Conservation (phyloP, 2,113 vertebrate genomes). For the Lynx canadensis region DNA sequence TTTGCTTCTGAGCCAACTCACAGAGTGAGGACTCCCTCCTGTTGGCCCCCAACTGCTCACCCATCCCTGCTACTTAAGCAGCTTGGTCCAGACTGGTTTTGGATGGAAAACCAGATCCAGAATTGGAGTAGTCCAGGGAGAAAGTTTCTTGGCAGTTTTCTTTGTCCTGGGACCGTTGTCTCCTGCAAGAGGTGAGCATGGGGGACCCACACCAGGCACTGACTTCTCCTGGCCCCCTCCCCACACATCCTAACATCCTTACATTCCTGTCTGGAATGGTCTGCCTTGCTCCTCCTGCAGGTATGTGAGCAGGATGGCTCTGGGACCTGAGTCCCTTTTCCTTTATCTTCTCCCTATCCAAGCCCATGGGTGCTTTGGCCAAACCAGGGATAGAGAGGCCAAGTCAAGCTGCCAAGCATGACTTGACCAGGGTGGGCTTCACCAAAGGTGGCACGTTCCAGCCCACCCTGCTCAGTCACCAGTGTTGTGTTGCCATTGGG, state of each 20-base stretch:
- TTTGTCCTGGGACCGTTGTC: not conserved
- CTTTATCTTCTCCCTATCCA: not conserved
- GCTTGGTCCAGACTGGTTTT: not conserved
- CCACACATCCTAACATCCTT: not conserved
- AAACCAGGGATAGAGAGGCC: not conserved
- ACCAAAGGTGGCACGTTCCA: not conserved
- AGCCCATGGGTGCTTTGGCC: not conserved
- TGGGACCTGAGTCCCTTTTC: not conserved
- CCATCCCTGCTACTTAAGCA: not conserved
- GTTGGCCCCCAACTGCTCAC: not conserved
- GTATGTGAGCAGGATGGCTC: not conserved
- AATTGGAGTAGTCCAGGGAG: not conserved
- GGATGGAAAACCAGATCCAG: not conserved
- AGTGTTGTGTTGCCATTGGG: not conserved
- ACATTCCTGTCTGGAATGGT: not conserved
- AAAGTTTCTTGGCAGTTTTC: not conserved
- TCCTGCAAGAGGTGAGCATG: not conserved
- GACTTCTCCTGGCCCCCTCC: not conserved
- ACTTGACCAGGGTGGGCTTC: not conserved
- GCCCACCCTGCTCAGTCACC: not conserved
- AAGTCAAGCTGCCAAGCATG: not conserved
- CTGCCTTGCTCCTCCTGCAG: not conserved
- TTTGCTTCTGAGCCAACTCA: not conserved
- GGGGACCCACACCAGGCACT: not conserved
- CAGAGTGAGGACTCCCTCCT: not conserved